phyloP scores from a whole-genome alignment of 2,888 invertebrate species.

The Andrena minutula region DNA sequence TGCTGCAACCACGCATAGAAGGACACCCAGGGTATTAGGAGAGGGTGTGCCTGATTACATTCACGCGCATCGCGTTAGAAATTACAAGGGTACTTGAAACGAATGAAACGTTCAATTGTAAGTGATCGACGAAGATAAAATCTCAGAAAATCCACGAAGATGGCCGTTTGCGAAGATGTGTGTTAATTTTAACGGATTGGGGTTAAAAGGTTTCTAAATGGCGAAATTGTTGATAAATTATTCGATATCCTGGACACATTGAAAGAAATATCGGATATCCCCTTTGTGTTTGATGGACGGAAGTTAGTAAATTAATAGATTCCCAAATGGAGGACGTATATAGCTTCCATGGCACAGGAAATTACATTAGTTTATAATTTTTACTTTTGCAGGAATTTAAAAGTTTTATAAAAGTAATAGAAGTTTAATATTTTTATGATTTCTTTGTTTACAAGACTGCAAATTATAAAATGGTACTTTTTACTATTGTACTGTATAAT shows the following conservation, averaged over 20 bases:
- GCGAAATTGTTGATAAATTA: not conserved
- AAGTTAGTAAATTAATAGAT: conserved; percentile 15
- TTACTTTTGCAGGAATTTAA: no score
- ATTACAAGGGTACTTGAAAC: not conserved
- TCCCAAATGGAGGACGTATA: not conserved
- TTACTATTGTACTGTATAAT: no score
- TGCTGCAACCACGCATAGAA: not conserved
- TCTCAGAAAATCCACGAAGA: not conserved
- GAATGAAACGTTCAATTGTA: conserved; percentile 7
- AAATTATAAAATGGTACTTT: no score
- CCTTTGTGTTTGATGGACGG: not conserved
- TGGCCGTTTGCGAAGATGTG: not conserved
- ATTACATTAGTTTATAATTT: no score
- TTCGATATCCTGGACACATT: not conserved
- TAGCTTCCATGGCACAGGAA: not conserved
- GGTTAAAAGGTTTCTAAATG: not conserved
- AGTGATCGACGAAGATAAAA: not conserved
- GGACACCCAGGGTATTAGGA: not conserved
- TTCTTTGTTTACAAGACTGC: no score
- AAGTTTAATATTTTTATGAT: no score
- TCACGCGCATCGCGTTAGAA: not conserved
- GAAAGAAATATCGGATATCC: conserved; percentile 1
- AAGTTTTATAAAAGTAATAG: no score
- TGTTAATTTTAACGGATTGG: no score
- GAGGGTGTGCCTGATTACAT: conserved; percentile 24